A percentile compares a stretch with the other conserved stretches of the same genome.
phyloP scores from a whole-genome alignment of 2,888 invertebrate genomes.

The Drosophila suboccidentalis region DNA sequence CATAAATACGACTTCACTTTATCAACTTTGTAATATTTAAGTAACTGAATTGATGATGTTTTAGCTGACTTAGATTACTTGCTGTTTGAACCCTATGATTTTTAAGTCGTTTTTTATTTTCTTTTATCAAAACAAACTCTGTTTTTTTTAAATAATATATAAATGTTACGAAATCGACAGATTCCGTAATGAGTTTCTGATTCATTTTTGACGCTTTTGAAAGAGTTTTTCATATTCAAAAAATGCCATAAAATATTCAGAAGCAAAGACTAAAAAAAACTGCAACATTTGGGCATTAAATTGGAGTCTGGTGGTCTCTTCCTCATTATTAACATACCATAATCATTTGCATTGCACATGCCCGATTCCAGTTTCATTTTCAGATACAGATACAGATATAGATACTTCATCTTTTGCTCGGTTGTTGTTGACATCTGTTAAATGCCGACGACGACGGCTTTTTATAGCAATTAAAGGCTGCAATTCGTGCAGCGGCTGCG shows the following conservation, averaged over 20 bases:
- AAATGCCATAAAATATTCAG: neutral
- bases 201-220: no score
- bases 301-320: slow-evolving; percentile 17
- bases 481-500: slow-evolving; percentile 46
- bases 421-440: slow-evolving; percentile 50
- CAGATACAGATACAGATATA: slow-evolving; percentile 10
- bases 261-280: neutral
- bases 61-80: no score
- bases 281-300: neutral
- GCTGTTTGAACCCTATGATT: no score
- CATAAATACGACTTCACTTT: no score
- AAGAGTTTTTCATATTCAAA: no score
- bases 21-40: no score
- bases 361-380: neutral
- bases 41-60: no score
- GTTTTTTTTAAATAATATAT: no score
- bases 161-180: no score
- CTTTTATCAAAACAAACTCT: no score
- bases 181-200: no score
- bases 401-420: slow-evolving; percentile 35
- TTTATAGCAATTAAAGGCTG: slow-evolving; percentile 43
- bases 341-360: slow-evolving; percentile 14
- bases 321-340: slow-evolving; percentile 44
- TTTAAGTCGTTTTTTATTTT: no score
- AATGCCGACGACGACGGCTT: slow-evolving; percentile 33